These are phyloP conservation scores for Mus minutoides DNA, from an alignment of 2,797 vertebrate genomes.

Conservation along the genomic window DNA sequence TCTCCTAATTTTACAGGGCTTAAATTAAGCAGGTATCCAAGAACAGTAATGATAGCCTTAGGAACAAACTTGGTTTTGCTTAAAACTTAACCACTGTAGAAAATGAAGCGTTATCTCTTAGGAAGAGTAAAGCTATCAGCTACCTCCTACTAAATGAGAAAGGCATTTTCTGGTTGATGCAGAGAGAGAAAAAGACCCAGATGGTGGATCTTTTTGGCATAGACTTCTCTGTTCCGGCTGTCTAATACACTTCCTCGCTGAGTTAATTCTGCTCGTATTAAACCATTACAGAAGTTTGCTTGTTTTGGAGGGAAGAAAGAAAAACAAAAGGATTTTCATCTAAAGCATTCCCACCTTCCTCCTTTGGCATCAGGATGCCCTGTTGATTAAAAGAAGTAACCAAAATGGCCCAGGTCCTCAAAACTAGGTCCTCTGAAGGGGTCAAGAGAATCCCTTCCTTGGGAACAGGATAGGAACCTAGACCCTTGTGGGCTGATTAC, in stretches of 20 bases:
- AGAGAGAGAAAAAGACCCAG: constrained; percentile 72
- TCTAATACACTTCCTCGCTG: constrained; percentile 60
- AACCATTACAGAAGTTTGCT: constrained; percentile 29
- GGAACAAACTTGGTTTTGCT: constrained; percentile 34
- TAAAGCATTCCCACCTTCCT: background rate
- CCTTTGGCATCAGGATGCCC: background rate
- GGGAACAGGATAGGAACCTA: constrained; percentile 31
- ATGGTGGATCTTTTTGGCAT: constrained; percentile 73
- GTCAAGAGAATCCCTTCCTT: background rate
- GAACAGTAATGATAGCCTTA: background rate
- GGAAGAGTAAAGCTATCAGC: constrained; percentile 20
- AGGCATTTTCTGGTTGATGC: constrained; percentile 61
- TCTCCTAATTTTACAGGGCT: background rate
- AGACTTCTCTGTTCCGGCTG: constrained; percentile 61
- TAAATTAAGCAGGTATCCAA: constrained; percentile 26
- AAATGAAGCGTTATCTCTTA: constrained; percentile 50
- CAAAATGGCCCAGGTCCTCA: background rate
- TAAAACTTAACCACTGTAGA: constrained; percentile 38
- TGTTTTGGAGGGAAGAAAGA: constrained; percentile 19
- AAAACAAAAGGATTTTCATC: constrained; percentile 25
- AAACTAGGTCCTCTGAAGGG: background rate
- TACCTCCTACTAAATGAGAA: constrained; percentile 38
- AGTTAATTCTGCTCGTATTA: constrained; percentile 57
- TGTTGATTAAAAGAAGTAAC: background rate
- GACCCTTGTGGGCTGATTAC: constrained; percentile 24